Conservation (phyloP, 2,888 invertebrate species). For the Caradrina clavipalpis region DNA sequence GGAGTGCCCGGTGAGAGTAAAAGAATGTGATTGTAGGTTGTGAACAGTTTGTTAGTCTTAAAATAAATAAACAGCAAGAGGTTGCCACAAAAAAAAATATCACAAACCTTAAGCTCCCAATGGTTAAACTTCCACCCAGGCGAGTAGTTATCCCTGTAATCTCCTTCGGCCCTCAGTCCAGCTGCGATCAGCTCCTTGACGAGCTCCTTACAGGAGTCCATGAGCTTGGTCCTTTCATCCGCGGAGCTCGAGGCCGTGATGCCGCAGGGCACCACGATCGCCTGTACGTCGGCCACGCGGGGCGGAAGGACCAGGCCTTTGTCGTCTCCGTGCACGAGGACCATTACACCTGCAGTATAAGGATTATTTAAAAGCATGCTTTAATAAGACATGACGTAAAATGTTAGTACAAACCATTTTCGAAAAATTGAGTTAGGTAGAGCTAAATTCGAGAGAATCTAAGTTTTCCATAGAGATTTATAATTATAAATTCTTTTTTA, state of each 20-base stretch:
- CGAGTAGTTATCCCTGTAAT: slow-evolving; percentile 98
- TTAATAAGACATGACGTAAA: too few species aligned
- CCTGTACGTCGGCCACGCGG: slow-evolving; percentile 96
- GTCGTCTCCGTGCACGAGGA: slow-evolving; percentile 98
- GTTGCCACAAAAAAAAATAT: background rate
- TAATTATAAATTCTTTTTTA: too few species aligned
- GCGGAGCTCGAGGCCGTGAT: slow-evolving; percentile 95
- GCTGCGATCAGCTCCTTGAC: slow-evolving; percentile 91
- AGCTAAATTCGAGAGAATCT: too few species aligned
- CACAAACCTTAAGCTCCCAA: slow-evolving; percentile 96
- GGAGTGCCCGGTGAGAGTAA: too few species aligned
- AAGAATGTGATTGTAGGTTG: too few species aligned
- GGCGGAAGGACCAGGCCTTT: slow-evolving; percentile 99
- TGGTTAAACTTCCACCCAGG: slow-evolving; percentile 99
- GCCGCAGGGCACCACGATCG: slow-evolving; percentile 98
- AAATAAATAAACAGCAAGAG: too few species aligned
- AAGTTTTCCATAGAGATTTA: too few species aligned
- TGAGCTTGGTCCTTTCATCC: slow-evolving; percentile 93
- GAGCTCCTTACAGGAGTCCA: slow-evolving; percentile 93
- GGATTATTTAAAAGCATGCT: background rate
- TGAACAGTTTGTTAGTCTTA: too few species aligned
- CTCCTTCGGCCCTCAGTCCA: slow-evolving; percentile 95
- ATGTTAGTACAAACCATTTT: too few species aligned
- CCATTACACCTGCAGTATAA: slow-evolving; percentile 93
- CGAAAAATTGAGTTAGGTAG: too few species aligned